Conservation (phyloP, 2,797 vertebrate genomes). For the Scarus forsteni region DNA sequence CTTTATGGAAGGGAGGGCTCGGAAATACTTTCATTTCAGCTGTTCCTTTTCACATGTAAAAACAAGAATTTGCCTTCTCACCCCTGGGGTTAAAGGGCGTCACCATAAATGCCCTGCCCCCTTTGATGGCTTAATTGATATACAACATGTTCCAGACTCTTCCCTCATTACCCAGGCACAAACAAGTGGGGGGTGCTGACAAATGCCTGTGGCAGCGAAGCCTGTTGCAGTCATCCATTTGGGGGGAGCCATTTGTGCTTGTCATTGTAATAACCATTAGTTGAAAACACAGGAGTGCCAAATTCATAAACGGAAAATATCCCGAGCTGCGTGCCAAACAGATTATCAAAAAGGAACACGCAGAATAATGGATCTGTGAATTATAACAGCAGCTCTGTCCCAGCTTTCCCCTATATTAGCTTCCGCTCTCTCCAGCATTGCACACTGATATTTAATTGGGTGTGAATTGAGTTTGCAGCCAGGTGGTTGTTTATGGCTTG, state of each 20-base stretch:
- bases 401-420: constrained; percentile 46
- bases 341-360: constrained; percentile 64
- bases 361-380: constrained; percentile 67
- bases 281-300: constrained; percentile 50
- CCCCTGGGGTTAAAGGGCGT: constrained; percentile 78
- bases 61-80: constrained; percentile 77
- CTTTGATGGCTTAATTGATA: constrained; percentile 85
- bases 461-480: constrained; percentile 69
- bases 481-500: constrained; percentile 73
- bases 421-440: constrained; percentile 44
- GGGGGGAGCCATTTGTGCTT: constrained; percentile 65
- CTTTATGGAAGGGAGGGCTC: constrained; percentile 9
- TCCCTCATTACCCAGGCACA: constrained; percentile 64
- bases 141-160: constrained; percentile 77
- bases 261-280: constrained; percentile 68
- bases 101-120: constrained; percentile 70
- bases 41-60: constrained; percentile 74
- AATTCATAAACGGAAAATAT: constrained; percentile 66
- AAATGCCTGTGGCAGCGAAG: constrained; percentile 55
- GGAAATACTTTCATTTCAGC: constrained; percentile 43
- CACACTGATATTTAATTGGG: constrained; percentile 71
- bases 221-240: constrained; percentile 41
- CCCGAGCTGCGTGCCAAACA: constrained; percentile 55
- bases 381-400: constrained; percentile 62
- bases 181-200: constrained; percentile 61